Evolutionary conservation across 2,113 vertebrate genomes (phyloP), one percentile per base, ranked within the genome.

Genomic region (Phodopus roborovskii): DNA sequence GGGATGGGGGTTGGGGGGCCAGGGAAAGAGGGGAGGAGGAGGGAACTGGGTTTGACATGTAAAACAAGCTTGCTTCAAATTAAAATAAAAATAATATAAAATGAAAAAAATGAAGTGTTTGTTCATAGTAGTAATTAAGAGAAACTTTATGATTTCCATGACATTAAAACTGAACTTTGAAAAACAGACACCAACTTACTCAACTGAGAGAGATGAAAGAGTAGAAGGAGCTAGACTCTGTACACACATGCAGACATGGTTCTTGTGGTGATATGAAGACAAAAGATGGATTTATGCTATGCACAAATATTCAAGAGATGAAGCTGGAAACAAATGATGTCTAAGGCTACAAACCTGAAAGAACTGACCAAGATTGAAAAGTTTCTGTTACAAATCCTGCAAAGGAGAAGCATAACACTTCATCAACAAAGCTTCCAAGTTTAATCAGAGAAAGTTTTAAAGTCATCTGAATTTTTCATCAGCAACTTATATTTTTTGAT

Each of bases 181-280:
- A 64, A 53, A 93, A 87, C 53, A 1, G 81, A 13, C 7, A 16
- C 1, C 17, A 70, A 20, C 56, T 85, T 71, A 28, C 15, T 17
- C 56, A 81, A 50, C 0, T 0, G 33, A 79, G 19, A 36, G 66
- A 13, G 10, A 11, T 7, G 0, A 39, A 6, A 45, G 17, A 13
- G 1, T 0, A 2, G 36, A 33, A 1, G 1, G 22, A 9, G 13
- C 1, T 9, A 62, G 11, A 13, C 10, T 10, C 36, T 30, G 1
- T 42, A 5, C 1, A 20, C 42, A 53, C 62, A 42, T 3, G 1
- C 5, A 3, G 16, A 3, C 5, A 2, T n/a, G 4, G 3, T 56
- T 50, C 28, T 10, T 4, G 16, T 10, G 7, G n/a, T 45, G 4
- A 20, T 22, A 8, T 45, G 79, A 53, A 71, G 12, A 45, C 42